A percentile compares a stretch with the other conserved stretches of the same genome.
Conservation (phyloP, 2,888 invertebrate species). For the Drosophila incognita region DNA sequence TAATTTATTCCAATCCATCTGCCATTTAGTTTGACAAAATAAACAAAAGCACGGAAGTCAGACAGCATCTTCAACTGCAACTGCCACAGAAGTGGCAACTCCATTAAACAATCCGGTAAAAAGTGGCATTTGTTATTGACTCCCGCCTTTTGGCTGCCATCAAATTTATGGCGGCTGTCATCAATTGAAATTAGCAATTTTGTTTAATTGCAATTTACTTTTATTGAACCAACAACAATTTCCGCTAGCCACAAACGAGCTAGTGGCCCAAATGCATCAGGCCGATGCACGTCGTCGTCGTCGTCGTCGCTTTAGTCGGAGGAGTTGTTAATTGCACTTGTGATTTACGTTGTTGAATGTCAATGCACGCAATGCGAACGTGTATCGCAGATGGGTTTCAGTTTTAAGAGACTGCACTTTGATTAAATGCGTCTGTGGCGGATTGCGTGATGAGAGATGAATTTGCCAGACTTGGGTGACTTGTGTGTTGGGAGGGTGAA, state of each 20-base stretch:
- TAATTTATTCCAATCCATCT: constrained; percentile 23
- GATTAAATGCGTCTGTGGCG: constrained; percentile 56
- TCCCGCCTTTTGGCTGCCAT: constrained; percentile 29
- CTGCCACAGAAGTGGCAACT: constrained; percentile 28
- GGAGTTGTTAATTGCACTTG: constrained; percentile 76
- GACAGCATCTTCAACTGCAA: background rate
- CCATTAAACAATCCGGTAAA: constrained; percentile 20
- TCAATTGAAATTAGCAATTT: constrained; percentile 78
- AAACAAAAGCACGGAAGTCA: constrained; percentile 2
- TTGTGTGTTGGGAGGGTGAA: constrained; percentile 1
- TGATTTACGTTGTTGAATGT: constrained; percentile 79
- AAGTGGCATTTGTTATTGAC: constrained; percentile 31
- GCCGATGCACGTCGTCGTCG: constrained; percentile 43
- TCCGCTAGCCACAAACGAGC: constrained; percentile 51
- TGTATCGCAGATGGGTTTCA: constrained; percentile 25
- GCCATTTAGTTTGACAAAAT: constrained; percentile 11
- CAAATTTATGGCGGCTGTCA: constrained; percentile 74
- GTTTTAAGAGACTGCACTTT: constrained; percentile 39
- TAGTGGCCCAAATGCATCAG: constrained; percentile 26
- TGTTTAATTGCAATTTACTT: constrained; percentile 81
- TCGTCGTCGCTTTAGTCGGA: constrained; percentile 50
- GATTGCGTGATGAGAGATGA: constrained; percentile 62
- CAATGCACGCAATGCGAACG: constrained; percentile 72
- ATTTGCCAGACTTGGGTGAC: background rate
- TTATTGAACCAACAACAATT: constrained; percentile 80